Conservation (phyloP, 1,140 invertebrate genomes). For the Hylaeus volcanicus region DNA sequence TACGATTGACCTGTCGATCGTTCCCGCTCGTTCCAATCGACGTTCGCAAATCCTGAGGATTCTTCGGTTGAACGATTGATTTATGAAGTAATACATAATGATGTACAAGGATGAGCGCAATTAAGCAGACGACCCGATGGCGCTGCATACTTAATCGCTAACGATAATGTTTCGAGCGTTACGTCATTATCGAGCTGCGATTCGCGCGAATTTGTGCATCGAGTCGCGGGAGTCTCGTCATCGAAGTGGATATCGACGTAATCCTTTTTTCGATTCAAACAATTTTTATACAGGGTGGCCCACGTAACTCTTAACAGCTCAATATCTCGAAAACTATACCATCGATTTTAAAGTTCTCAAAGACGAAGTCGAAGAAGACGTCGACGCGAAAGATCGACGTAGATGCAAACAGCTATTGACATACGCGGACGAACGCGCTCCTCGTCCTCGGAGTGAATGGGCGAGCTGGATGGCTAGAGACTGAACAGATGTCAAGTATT, state of each 20-base stretch:
- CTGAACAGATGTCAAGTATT: conserved; percentile 53
- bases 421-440: not conserved
- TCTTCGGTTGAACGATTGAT: conserved; percentile 25
- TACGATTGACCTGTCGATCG: not conserved
- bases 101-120: conserved; percentile 36
- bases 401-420: conserved; percentile 41
- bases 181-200: conserved; percentile 5
- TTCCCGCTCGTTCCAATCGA: not conserved
- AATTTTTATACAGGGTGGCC: no score
- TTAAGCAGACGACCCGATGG: conserved; percentile 13
- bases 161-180: conserved; percentile 28
- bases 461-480: conserved; percentile 15
- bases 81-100: conserved; percentile 39
- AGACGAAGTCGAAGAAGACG: conserved; percentile 24
- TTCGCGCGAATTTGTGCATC: conserved; percentile 18
- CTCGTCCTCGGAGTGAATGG: conserved; percentile 52
- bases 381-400: conserved; percentile 52
- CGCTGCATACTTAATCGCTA: conserved; percentile 33
- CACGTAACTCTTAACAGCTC: no score
- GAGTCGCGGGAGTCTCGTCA: not conserved
- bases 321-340: no score
- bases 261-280: no score
- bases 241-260: not conserved
- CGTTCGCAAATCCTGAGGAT: not conserved
- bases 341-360: no score